A percentile compares a stretch with the other conserved stretches of the same genome.
phyloP scores from a whole-genome alignment of 2,113 vertebrate genomes.

The Oriolus oriolus region DNA sequence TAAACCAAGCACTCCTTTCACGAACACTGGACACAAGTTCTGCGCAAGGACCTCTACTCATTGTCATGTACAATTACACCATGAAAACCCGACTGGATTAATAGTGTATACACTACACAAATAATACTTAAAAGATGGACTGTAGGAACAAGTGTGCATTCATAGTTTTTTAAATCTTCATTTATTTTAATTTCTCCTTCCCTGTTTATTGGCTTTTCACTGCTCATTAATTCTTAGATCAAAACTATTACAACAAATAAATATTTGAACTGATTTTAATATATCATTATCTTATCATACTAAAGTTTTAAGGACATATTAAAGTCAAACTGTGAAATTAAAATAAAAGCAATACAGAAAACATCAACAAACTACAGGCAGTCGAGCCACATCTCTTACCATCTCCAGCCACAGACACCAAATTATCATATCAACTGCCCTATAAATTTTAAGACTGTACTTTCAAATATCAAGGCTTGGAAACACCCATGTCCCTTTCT shows the following conservation, averaged over 20 bases:
- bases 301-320: not conserved
- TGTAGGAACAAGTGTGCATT: accelerated
- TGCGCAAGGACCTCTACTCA: not conserved
- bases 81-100: not conserved
- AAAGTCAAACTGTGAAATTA: not conserved
- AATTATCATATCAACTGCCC: not conserved
- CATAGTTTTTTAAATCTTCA: not conserved
- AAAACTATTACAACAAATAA: not conserved
- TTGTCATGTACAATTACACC: not conserved
- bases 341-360: not conserved
- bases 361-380: not conserved
- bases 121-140: not conserved
- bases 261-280: not conserved
- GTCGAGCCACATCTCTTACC: not conserved
- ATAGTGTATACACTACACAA: not conserved
- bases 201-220: not conserved
- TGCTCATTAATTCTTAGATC: not conserved
- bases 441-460: not conserved
- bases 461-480: not conserved
- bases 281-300: not conserved
- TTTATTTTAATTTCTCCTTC: not conserved
- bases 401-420: not conserved
- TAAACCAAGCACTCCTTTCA: not conserved
- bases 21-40: not conserved
- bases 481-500: not conserved